A percentile compares a stretch with the other conserved stretches of the same genome.
Evolutionary conservation across 2,888 invertebrate species (phyloP).

Genomic region (Acleris literana): DNA sequence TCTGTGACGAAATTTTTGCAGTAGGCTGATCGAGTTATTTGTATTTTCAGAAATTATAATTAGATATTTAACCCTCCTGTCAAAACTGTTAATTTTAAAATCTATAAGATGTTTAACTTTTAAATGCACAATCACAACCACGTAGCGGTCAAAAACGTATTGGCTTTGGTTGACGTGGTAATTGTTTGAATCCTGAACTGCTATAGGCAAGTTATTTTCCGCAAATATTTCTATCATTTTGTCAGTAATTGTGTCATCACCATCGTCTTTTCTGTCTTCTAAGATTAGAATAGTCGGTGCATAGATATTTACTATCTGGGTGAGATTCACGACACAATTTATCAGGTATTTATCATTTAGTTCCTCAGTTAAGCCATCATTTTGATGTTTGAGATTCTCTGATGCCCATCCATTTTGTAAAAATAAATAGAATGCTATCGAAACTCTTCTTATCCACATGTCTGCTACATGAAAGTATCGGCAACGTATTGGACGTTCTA

Average conservation of each 20-base stretch:
- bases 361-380: background rate
- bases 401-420: background rate
- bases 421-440: background rate
- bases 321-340: slow-evolving; percentile 19
- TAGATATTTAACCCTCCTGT: slow-evolving; percentile 48
- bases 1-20: slow-evolving; percentile 43
- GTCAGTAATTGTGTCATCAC: slow-evolving; percentile 39
- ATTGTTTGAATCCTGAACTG: slow-evolving; percentile 19
- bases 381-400: background rate
- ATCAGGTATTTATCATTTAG: slow-evolving; percentile 11
- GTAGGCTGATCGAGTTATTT: slow-evolving; percentile 36
- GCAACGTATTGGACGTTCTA: background rate
- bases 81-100: slow-evolving; percentile 39
- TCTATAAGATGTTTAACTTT: slow-evolving; percentile 42
- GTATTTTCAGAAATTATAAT: slow-evolving; percentile 44
- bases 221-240: slow-evolving; percentile 42
- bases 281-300: slow-evolving; percentile 39
- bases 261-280: slow-evolving; percentile 17
- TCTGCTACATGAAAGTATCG: background rate
- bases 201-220: slow-evolving; percentile 39
- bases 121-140: slow-evolving; percentile 46
- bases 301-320: slow-evolving; percentile 11
- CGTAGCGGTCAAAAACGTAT: slow-evolving; percentile 32
- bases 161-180: slow-evolving; percentile 15
- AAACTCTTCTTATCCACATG: slow-evolving; percentile 6